A percentile compares a stretch with the other conserved stretches of the same genome.
Evolutionary conservation across 2,888 invertebrate species (phyloP).

Genomic region (Neria commutata): DNA sequence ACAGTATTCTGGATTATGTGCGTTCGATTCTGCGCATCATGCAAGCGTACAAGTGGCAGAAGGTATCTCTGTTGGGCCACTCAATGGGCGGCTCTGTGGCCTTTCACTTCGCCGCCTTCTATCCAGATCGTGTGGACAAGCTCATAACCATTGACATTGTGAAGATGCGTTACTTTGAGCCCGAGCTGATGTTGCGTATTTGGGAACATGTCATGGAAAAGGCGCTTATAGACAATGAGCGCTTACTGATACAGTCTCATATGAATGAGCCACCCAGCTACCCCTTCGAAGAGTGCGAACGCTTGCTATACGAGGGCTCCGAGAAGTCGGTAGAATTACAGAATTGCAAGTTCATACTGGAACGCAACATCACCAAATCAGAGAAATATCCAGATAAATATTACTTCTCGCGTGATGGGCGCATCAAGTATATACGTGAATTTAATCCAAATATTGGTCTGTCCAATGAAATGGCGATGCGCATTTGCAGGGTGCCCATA

Average conservation of each 20-base stretch:
- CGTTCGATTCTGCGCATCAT: conserved; percentile 65
- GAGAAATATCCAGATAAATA: conserved; percentile 61
- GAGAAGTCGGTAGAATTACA: conserved; percentile 65
- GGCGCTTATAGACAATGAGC: conserved; percentile 60
- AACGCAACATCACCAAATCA: conserved; percentile 66
- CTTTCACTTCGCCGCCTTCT: conserved; percentile 67
- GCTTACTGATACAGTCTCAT: conserved; percentile 35
- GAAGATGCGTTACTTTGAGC: conserved; percentile 21
- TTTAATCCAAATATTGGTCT: background rate
- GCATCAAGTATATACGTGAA: background rate
- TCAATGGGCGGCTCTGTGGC: conserved; percentile 69
- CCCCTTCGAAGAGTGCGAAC: conserved; percentile 65
- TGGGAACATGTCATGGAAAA: conserved; percentile 46
- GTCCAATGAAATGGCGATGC: background rate
- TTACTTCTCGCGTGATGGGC: background rate
- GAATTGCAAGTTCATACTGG: conserved; percentile 64
- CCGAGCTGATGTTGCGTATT: background rate
- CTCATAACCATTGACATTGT: conserved; percentile 44
- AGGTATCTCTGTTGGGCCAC: conserved; percentile 70
- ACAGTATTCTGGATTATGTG: conserved; percentile 50
- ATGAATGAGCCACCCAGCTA: conserved; percentile 67
- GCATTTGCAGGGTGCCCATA: background rate
- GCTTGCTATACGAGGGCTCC: conserved; percentile 65
- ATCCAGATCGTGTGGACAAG: conserved; percentile 54
- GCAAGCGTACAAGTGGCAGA: conserved; percentile 70